Evolutionary conservation across 2,797 vertebrate species (phyloP), one percentile per base, ranked within the genome.

Genomic region (Spinibarbus caldwelli): DNA sequence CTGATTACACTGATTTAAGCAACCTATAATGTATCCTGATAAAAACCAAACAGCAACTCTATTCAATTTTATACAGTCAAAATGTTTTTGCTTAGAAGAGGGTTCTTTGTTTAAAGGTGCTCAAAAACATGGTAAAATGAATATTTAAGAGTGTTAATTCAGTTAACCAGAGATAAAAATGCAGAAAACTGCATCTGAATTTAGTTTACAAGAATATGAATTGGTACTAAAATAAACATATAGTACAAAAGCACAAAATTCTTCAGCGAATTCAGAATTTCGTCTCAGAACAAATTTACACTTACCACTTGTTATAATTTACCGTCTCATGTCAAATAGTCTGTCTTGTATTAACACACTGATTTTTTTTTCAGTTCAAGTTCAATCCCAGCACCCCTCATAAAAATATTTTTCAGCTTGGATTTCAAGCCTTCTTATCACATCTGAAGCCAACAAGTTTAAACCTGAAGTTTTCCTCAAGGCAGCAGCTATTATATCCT

Each of bases 401-500:
- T 80, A 29, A 81, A 87, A 82, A 19, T 38, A 86, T 41, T 38
- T 88, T 78, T 66, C 82, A 80, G 62, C 57, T 83, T 77, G 78
- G 85, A 83, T 87, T 84, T 86, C 78, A 83, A 83, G 43, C 31
- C 45, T 75, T 80, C 29, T 76, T 45, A 81, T 76, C 70, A 64
- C 45, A 83, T 84, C 77, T 78, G 75, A 36, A 88, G 38, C 6
- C 47, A 57, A 73, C 89, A 88, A 81, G 87, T 90, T 86, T 83
- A 75, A 85, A 89, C 86, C 71, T 23, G 89, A 89, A 47, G 29
- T n/a, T 79, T 17, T 86, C 86, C 85, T 86, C 23, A 79, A 76
- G 80, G 85, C 81, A 81, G 80, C 36, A 83, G 73, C 62, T 26
- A 72, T 6, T 23, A 23, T 72, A 15, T 70, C 31, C 11, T 34